Evolutionary conservation across 35 echinoderm and acorn worm genomes (phyloP), one percentile per base, ranked within the genome.

Genomic region (Chiridota heheva): DNA sequence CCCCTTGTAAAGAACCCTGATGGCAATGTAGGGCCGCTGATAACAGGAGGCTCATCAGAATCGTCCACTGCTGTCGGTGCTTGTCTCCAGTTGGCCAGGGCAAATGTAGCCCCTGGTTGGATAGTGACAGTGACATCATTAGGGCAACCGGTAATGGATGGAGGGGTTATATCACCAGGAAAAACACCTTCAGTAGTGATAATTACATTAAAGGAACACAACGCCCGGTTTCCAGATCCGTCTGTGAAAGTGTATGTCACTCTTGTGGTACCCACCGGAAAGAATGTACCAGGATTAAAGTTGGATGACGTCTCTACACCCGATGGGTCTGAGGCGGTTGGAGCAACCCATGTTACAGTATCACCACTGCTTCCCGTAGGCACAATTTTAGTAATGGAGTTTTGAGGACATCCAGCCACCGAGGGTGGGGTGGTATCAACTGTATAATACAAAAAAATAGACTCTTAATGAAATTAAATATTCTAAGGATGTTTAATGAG

Each of bases 201-300:
- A n/a, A n/a, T n/a, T n/a, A 77, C 73, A 30, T 58, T 6, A 40
- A 77, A 77, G 44, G 56, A 58, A 55, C 73, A 77, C 2, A 37
- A 59, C 36, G 73, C 73, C 49, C 60, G 73, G 49, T 77, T 77
- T 31, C 73, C 73, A 2, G 29, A 31, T 58, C 36, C 55, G 33
- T 77, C 73, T 33, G 49, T 77, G 26, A 77, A 77, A 18, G 60
- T 36, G 73, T 77, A 77, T 6, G 48, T 18, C 16, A 77, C 73
- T 36, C 60, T 55, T 17, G 55, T 40, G 12, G 34, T 15, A 17
- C 73, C 73, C 2, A 40, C 33, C 20, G 32, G 25, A 40, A 77
- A 77, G 2, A 35, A 18, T 37, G 7, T 34, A 10, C 73, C 73
- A 58, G 73, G 51, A 25, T 77, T 22, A 77, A 77, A 77, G 48